A percentile compares a stretch with the other conserved stretches of the same genome.
phyloP scores from a whole-genome alignment of 2,113 vertebrate species.

The Tor tambroides region DNA sequence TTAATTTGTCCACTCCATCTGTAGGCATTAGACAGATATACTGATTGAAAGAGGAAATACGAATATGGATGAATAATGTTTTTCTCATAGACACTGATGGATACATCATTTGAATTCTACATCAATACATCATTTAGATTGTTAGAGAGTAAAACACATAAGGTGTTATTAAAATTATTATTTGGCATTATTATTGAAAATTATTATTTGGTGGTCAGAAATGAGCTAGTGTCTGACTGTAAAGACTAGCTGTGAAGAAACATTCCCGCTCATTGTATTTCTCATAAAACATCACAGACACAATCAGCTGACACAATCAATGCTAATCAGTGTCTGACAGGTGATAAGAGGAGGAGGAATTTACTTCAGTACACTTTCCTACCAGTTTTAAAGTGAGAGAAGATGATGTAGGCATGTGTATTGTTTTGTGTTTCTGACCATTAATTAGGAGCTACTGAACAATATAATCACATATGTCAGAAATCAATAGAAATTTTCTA shows the following conservation, averaged over 20 bases:
- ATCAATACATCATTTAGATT: no score
- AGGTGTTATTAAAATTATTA: neutral
- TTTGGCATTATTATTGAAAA: neutral
- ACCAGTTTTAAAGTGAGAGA: slow-evolving; percentile 15
- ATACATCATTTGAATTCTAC: neutral
- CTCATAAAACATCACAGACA: slow-evolving; percentile 2
- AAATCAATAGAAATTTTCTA: no score
- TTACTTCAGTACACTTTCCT: neutral
- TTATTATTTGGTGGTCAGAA: neutral
- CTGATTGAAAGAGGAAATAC: neutral
- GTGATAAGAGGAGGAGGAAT: neutral
- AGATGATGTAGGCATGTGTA: slow-evolving; percentile 11
- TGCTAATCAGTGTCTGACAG: slow-evolving; percentile 30
- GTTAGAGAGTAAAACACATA: neutral
- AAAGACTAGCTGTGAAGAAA: neutral
- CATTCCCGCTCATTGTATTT: neutral
- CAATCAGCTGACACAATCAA: slow-evolving; percentile 24
- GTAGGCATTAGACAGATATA: neutral
- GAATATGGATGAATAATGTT: neutral
- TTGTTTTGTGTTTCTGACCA: neutral
- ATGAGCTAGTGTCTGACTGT: neutral
- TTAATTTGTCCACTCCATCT: slow-evolving; percentile 9
- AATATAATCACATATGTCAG: no score
- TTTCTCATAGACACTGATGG: neutral
- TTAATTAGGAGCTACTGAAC: neutral